These are phyloP conservation scores for Hyposoter dolosus DNA, from an alignment of 2,888 invertebrate genomes.

Conservation along the genomic window DNA sequence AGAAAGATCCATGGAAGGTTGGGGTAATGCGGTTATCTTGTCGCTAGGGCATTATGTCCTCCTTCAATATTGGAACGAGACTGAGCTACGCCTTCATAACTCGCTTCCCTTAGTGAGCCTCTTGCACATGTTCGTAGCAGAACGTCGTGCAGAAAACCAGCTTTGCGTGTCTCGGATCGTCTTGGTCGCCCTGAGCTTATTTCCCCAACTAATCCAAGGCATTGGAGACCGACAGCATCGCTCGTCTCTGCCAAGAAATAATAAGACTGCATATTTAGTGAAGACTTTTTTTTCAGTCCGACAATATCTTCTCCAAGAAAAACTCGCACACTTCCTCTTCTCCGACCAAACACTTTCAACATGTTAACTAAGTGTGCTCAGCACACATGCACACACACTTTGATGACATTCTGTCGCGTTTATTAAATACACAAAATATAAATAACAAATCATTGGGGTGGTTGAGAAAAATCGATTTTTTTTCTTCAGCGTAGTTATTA, in stretches of 20 bases:
- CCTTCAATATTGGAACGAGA: slow-evolving; percentile 78
- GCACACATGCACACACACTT: neutral
- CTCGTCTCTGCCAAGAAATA: slow-evolving; percentile 38
- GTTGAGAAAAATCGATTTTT: too few relatives aligned
- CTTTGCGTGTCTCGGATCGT: slow-evolving; percentile 6
- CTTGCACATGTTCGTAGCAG: slow-evolving; percentile 50
- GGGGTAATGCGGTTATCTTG: slow-evolving; percentile 80
- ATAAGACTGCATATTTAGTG: slow-evolving; percentile 15
- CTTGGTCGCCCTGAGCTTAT: slow-evolving; percentile 39
- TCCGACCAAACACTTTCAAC: neutral
- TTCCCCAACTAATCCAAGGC: slow-evolving; percentile 41
- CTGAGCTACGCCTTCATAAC: slow-evolving; percentile 49
- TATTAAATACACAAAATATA: neutral
- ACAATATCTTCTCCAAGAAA: slow-evolving; percentile 23
- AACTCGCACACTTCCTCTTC: neutral
- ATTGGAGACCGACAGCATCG: slow-evolving; percentile 12
- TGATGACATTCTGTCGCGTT: neutral
- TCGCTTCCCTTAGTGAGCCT: slow-evolving; percentile 53
- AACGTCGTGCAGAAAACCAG: slow-evolving; percentile 19
- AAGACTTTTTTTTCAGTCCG: slow-evolving; percentile 3
- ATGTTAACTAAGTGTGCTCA: neutral
- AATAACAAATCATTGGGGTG: neutral
- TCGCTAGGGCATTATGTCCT: slow-evolving; percentile 79
- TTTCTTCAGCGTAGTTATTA: too few relatives aligned
- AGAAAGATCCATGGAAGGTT: slow-evolving; percentile 56